phyloP scores from a whole-genome alignment of 2,888 invertebrate genomes.

The Lingula anatina region DNA sequence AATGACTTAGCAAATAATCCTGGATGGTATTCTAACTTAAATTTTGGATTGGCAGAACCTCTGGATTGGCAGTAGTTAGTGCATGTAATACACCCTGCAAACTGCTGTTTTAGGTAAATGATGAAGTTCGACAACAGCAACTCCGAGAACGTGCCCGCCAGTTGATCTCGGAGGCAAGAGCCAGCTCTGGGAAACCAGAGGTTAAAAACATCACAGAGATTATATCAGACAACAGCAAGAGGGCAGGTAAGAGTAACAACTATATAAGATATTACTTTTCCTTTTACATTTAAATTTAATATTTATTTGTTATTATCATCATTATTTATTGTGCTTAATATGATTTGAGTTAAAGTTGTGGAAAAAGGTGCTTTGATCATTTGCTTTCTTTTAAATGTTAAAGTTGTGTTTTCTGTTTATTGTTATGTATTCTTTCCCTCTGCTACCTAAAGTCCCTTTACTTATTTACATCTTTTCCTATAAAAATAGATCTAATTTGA shows the following conservation, averaged over 20 bases:
- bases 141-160: constrained; percentile 82
- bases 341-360: not conserved
- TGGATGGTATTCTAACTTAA: too few species aligned
- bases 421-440: not conserved
- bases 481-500: too few species aligned
- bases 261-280: constrained; percentile 3
- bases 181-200: constrained; percentile 30
- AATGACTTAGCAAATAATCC: too few species aligned
- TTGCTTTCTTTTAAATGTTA: not conserved
- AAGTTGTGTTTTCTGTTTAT: not conserved
- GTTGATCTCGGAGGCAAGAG: constrained; percentile 75
- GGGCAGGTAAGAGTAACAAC: not conserved
- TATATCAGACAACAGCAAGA: not conserved
- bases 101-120: constrained; percentile 52
- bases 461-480: too few species aligned
- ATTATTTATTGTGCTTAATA: not conserved
- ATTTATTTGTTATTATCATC: not conserved
- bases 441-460: not conserved
- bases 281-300: not conserved
- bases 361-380: not conserved
- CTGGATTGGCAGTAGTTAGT: too few species aligned
- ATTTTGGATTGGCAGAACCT: too few species aligned
- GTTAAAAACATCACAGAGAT: too few species aligned
- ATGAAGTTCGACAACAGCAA: constrained; percentile 81
- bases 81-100: too few species aligned